These are phyloP conservation scores for Platygyra sinensis DNA, from an alignment of 64 coral and sea anemone species.

Conservation along the genomic window DNA sequence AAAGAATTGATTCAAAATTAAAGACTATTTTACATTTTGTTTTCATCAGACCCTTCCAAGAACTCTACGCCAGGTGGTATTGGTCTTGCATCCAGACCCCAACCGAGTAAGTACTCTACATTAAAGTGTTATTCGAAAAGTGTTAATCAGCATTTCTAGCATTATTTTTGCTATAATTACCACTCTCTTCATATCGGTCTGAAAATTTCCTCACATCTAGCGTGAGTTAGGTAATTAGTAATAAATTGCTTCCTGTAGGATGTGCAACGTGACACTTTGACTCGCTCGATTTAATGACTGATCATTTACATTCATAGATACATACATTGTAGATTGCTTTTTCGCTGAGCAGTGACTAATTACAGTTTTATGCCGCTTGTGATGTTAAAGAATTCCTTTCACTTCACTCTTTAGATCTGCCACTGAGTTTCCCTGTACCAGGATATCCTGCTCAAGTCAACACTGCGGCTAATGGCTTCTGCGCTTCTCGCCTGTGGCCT, in stretches of 20 bases:
- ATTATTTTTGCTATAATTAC: no score
- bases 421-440: neutral
- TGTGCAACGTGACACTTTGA: no score
- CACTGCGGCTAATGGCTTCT: constrained; percentile 11
- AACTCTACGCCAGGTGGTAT: neutral
- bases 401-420: neutral
- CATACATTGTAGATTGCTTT: neutral
- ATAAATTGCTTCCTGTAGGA: no score
- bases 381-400: neutral
- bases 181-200: no score
- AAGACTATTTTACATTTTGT: neutral
- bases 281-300: no score
- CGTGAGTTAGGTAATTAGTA: no score
- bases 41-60: neutral
- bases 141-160: no score
- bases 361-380: neutral
- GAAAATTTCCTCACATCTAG: no score
- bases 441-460: neutral
- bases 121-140: no score
- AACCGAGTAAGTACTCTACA: constrained; percentile 4
- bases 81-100: constrained; percentile 7
- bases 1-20: neutral
- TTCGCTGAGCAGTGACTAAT: neutral
- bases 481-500: constrained; percentile 65
- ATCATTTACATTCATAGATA: neutral